Percentiles rank a stretch among this genome's conserved stretches.
Evolutionary conservation across 2,888 invertebrate genomes (phyloP).

Genomic region (Branchipolynoe longqiensis): DNA sequence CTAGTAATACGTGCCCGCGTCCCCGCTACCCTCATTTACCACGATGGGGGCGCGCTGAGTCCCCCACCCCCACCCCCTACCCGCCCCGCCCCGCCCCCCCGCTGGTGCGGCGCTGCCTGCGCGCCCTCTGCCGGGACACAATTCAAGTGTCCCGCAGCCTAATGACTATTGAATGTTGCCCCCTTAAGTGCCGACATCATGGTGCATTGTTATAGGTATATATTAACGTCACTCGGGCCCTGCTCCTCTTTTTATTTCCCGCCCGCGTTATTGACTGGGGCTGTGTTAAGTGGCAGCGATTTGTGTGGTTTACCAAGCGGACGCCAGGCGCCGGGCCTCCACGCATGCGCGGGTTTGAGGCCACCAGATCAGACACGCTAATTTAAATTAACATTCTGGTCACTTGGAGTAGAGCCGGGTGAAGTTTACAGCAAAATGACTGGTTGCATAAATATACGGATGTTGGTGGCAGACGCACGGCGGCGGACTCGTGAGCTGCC

Average conservation of each 20-base stretch:
- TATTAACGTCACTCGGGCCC: slow-evolving; percentile 22
- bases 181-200: slow-evolving; percentile 24
- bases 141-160: background rate
- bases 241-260: background rate
- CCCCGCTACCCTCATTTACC: no score
- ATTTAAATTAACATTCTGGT: background rate
- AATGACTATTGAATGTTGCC: slow-evolving; percentile 30
- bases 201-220: slow-evolving; percentile 34
- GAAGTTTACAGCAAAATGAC: no score
- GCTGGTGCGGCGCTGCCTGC: background rate
- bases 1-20: no score
- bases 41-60: background rate
- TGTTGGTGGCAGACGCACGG: no score
- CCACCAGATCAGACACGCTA: background rate
- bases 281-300: slow-evolving; percentile 3
- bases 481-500: no score
- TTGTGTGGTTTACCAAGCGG: background rate
- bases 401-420: no score
- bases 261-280: background rate
- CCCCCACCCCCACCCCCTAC: slow-evolving; percentile 9
- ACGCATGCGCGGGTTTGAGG: background rate
- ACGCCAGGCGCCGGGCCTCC: background rate
- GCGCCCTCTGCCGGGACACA: background rate
- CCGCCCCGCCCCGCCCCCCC: background rate
- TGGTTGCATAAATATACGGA: no score